Conservation (phyloP, 2,888 invertebrate species). For the Parthenolecanium corni region DNA sequence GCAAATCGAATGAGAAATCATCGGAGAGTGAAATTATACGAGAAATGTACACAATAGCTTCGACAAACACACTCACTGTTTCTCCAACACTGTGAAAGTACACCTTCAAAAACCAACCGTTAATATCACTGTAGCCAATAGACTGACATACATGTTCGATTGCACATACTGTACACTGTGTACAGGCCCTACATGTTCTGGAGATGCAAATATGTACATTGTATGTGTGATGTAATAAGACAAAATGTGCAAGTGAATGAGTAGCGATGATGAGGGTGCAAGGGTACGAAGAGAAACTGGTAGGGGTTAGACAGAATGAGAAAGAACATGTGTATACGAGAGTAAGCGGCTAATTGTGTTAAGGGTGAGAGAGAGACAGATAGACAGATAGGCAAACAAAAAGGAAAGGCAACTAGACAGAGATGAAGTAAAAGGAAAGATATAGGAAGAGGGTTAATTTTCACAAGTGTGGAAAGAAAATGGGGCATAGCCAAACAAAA, state of each 20-base stretch:
- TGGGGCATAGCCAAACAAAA: no score
- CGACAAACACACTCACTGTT: no score
- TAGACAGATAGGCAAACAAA: no score
- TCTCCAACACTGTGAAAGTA: no score
- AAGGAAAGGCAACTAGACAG: no score
- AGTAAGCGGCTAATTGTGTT: slow-evolving; percentile 25
- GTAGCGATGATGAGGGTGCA: background rate
- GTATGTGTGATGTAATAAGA: slow-evolving; percentile 22
- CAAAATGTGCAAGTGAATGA: slow-evolving; percentile 2
- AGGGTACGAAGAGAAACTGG: no score
- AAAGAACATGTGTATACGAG: no score
- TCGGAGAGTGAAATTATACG: slow-evolving; percentile 27
- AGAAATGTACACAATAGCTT: slow-evolving; percentile 23
- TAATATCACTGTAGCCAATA: slow-evolving; percentile 5
- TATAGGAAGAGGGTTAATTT: no score
- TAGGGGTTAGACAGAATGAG: no score
- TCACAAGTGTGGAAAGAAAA: no score
- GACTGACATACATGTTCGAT: background rate
- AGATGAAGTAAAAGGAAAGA: no score
- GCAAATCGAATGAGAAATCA: slow-evolving; percentile 26
- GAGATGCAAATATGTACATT: slow-evolving; percentile 16
- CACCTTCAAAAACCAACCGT: no score
- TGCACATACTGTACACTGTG: slow-evolving; percentile 21
- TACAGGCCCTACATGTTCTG: background rate
- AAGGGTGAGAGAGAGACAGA: slow-evolving; percentile 13